Percentiles rank a stretch among this genome's conserved stretches.
These are phyloP conservation scores for Procambarus virginalis DNA, from an alignment of 1,140 invertebrate genomes.

Conservation along the genomic window DNA sequence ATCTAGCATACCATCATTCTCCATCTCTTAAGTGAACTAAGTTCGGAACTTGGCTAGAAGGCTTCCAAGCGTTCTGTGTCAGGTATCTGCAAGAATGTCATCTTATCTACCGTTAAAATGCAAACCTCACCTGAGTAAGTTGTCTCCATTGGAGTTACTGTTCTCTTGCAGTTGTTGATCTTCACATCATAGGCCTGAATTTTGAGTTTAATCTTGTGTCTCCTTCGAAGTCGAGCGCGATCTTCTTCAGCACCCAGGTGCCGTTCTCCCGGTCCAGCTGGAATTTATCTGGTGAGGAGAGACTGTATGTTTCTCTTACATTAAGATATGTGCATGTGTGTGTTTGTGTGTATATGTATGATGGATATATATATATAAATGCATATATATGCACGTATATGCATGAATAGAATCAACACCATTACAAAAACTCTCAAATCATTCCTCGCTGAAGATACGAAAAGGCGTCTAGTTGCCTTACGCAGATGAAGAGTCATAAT, in stretches of 20 bases:
- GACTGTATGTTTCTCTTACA: neutral
- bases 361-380: neutral
- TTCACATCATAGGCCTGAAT: neutral
- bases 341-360: neutral
- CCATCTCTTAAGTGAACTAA: too few species aligned
- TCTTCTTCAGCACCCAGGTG: neutral
- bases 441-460: too few species aligned
- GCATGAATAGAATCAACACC: too few species aligned
- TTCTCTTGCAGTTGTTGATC: neutral
- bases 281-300: neutral
- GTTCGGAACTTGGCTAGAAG: too few species aligned
- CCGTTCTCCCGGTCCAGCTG: neutral
- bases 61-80: too few species aligned
- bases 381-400: too few species aligned
- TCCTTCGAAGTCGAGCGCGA: constrained; percentile 11
- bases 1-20: neutral
- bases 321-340: neutral
- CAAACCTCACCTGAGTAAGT: neutral
- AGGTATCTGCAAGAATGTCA: too few species aligned
- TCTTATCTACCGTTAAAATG: neutral
- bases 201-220: neutral
- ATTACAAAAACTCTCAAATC: too few species aligned
- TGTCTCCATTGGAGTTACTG: neutral
- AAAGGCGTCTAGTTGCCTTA: too few species aligned
- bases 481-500: too few species aligned